Evolutionary conservation across 2,888 invertebrate species (phyloP), one percentile per base, ranked within the genome.

Genomic region (Portevinia maculata): DNA sequence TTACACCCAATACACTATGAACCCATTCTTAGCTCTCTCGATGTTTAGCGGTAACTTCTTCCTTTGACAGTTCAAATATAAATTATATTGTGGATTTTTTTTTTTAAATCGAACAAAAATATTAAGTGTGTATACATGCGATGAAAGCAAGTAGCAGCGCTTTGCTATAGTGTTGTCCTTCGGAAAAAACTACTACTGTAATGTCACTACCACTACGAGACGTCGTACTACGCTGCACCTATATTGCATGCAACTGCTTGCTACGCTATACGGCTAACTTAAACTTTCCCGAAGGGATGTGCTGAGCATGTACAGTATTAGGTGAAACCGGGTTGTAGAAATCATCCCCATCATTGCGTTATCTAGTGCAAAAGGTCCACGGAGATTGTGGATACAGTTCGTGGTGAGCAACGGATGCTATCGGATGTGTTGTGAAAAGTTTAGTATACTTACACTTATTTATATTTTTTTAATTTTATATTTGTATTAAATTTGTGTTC

Each of bases 101-200:
- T 30, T 34, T 65, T 19, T 7, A 46, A 59, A 50, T 74, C 59
- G 48, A 70, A 19, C 15, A 53, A 62, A 30, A 50, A 50, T 52
- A 50, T 6, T 41, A 21, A 11, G 6, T 46, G 39, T 59, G 13
- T 7, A 13, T 19, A 32, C 15, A 52, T 50, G 53, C n/a, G 32
- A 67, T 41, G 17, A 67, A 73, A 60, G 50, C 55, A 44, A 65
- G 11, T 21, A 60, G 19, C 50, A 57, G 37, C 19, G 46, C 52
- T 65, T 76, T 71, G 70, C 64, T 53, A 71, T 65, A 6, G 39
- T 13, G 30, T 37, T 37, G 70, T 53, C 79, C 79, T 75, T 75
- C 69, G 59, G 28, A 79, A 62, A 53, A 60, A 60, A 78, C 71
- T 71, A 71, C 78, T 71, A 76, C 67, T 78, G 78, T 46, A 8